phyloP scores from a whole-genome alignment of 2,797 vertebrate species.

The Acanthornis magna region DNA sequence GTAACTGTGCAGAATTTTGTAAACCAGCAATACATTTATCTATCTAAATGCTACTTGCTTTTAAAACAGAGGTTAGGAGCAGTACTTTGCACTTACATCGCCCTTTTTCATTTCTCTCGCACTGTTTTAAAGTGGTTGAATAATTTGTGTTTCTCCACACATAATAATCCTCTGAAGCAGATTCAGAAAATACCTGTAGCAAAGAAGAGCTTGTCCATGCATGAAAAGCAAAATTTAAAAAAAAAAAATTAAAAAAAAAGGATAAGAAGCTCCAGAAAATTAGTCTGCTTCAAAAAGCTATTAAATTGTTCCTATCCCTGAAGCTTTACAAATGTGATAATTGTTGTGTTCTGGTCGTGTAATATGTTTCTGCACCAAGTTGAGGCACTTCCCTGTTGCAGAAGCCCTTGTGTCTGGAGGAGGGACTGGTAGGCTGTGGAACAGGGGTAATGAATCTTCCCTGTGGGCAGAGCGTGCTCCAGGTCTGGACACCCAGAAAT shows the following conservation, averaged over 20 bases:
- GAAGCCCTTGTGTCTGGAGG: not conserved
- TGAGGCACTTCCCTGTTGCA: slow-evolving; percentile 14
- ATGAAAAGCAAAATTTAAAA: slow-evolving; percentile 52
- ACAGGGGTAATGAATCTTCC: slow-evolving; percentile 61
- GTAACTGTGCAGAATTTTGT: not conserved
- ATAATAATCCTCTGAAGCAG: slow-evolving; percentile 48
- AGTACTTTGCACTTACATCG: not conserved
- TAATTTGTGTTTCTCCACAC: slow-evolving; percentile 41
- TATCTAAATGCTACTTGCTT: not conserved
- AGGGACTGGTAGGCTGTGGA: slow-evolving; percentile 25
- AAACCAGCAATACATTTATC: not conserved
- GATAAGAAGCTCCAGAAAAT: slow-evolving; percentile 67
- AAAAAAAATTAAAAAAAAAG: not conserved
- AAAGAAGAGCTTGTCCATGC: slow-evolving; percentile 66
- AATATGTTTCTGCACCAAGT: slow-evolving; percentile 56
- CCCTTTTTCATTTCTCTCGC: not conserved
- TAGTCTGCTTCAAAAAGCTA: slow-evolving; percentile 69
- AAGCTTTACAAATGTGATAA: slow-evolving; percentile 74
- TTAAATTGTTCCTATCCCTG: slow-evolving; percentile 71
- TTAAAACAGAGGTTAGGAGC: not conserved
- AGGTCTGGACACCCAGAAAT: slow-evolving; percentile 69
- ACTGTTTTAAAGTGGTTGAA: not conserved
- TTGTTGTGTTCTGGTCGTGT: slow-evolving; percentile 64
- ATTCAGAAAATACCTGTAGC: slow-evolving; percentile 67
- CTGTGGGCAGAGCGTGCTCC: slow-evolving; percentile 60